Conservation (phyloP, 2,113 vertebrate species). For the Brevimyrus niger region DNA sequence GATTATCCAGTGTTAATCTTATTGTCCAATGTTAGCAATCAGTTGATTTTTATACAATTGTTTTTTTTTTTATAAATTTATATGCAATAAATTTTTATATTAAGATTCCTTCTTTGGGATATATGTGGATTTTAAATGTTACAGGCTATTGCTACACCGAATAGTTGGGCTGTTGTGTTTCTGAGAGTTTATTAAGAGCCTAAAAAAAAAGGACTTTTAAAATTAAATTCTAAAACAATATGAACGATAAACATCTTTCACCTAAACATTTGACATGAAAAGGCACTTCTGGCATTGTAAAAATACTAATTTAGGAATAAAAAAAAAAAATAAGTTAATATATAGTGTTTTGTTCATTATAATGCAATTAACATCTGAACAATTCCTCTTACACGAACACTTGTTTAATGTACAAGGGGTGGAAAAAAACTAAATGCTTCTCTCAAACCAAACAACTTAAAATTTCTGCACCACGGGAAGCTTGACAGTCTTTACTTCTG, state of each 20-base stretch:
- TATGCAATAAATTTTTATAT: too few species aligned
- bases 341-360: constrained; percentile 17
- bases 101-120: not conserved
- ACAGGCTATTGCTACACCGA: not conserved
- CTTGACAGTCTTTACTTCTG: constrained; percentile 95
- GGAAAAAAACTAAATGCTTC: not conserved
- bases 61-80: too few species aligned
- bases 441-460: constrained; percentile 28
- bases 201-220: not conserved
- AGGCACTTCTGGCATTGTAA: constrained; percentile 22
- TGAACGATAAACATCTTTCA: not conserved
- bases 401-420: not conserved
- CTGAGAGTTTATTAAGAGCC: not conserved
- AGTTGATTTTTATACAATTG: not conserved
- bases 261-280: constrained; percentile 11
- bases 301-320: constrained; percentile 20
- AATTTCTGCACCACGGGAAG: constrained; percentile 70
- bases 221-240: not conserved
- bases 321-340: constrained; percentile 27
- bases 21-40: not conserved
- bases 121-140: not conserved
- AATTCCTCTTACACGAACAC: not conserved
- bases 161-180: not conserved
- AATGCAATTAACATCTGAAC: constrained; percentile 12
- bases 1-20: not conserved